Conservation (phyloP, 2,113 vertebrate genomes). For the Microtus ochrogaster region DNA sequence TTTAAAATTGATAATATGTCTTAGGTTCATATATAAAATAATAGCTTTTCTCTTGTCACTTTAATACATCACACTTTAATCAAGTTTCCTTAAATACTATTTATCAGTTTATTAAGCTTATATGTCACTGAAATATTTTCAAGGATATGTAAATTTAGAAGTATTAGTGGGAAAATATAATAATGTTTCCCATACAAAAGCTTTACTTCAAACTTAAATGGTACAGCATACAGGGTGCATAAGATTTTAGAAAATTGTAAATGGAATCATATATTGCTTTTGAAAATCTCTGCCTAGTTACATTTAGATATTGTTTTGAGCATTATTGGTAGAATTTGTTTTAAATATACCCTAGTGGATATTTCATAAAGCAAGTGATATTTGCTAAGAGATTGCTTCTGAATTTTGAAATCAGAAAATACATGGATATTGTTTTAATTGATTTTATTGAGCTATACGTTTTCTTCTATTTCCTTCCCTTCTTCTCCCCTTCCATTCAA, state of each 20-base stretch:
- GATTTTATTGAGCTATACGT: too few relatives aligned
- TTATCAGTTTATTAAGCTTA: background rate
- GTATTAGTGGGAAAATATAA: background rate
- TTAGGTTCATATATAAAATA: background rate
- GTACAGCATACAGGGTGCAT: background rate
- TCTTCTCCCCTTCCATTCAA: too few relatives aligned
- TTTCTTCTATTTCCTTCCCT: too few relatives aligned
- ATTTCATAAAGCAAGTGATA: background rate
- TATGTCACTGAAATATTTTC: background rate
- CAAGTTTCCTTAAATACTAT: background rate
- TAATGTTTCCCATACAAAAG: background rate
- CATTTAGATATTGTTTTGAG: background rate
- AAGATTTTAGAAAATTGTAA: background rate
- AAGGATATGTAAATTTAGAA: background rate
- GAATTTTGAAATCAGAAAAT: background rate
- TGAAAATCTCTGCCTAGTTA: background rate
- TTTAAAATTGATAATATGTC: background rate
- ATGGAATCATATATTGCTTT: background rate
- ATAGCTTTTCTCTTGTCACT: background rate
- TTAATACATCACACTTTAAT: conserved; percentile 18
- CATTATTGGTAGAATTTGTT: background rate
- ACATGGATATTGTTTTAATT: background rate
- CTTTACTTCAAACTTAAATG: conserved; percentile 7
- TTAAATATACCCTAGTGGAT: background rate
- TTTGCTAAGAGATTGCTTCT: background rate